These are phyloP conservation scores for Latrodectus elegans DNA, from an alignment of 2,888 invertebrate species.

Conservation along the genomic window DNA sequence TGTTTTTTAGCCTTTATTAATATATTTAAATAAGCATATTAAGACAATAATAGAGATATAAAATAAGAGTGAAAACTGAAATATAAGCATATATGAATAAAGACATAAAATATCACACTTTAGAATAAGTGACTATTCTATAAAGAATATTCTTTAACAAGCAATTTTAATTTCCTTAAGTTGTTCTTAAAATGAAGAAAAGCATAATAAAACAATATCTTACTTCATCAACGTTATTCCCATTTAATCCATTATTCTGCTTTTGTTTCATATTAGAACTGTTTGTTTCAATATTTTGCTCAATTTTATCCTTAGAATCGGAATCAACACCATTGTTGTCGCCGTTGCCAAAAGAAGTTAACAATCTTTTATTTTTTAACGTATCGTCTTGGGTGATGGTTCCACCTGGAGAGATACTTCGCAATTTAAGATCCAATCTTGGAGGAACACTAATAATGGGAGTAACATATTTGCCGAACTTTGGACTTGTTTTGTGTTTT, in stretches of 20 bases:
- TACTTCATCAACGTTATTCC: not conserved
- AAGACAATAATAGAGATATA: too few relatives aligned
- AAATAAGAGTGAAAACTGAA: too few relatives aligned
- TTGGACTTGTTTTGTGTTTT: slow-evolving; percentile 40
- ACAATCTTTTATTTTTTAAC: not conserved
- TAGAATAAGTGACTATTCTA: too few relatives aligned
- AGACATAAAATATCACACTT: too few relatives aligned
- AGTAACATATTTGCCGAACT: slow-evolving; percentile 20
- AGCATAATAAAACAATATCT: not conserved
- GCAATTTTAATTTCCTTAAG: too few relatives aligned
- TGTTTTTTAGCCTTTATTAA: too few relatives aligned
- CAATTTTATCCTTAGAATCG: not conserved
- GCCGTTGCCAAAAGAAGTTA: not conserved
- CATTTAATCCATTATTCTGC: not conserved
- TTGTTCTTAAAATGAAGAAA: not conserved
- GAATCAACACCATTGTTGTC: not conserved
- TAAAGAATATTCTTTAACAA: too few relatives aligned
- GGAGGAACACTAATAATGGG: too few relatives aligned
- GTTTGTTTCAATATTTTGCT: not conserved
- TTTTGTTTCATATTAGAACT: not conserved
- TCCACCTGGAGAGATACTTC: too few relatives aligned
- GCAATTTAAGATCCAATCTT: too few relatives aligned
- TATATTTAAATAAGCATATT: too few relatives aligned
- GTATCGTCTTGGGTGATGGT: not conserved
- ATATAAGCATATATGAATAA: too few relatives aligned